Evolutionary conservation across 2,113 vertebrate species (phyloP).

Genomic region (Pipra filicauda): DNA sequence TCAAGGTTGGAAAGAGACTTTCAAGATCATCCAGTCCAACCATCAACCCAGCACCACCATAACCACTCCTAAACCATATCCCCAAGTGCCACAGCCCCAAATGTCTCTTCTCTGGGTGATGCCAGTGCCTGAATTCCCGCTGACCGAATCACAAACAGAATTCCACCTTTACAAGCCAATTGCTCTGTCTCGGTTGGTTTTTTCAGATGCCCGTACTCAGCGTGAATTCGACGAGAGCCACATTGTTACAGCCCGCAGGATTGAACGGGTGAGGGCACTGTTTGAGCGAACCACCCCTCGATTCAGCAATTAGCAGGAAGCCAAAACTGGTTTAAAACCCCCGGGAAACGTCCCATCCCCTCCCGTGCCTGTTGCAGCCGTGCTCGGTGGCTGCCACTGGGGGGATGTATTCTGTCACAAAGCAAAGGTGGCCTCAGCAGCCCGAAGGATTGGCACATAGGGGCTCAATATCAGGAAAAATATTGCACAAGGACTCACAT

Average conservation of each 20-base stretch:
- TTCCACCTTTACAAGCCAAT: background rate
- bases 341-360: background rate
- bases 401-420: background rate
- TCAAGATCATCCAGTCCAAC: background rate
- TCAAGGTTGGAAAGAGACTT: background rate
- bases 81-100: background rate
- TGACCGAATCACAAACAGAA: background rate
- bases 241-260: conserved; percentile 80
- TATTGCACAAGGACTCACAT: background rate
- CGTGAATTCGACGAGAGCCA: conserved; percentile 80
- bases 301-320: background rate
- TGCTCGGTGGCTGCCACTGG: background rate
- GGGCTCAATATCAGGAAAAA: background rate
- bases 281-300: background rate
- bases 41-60: background rate
- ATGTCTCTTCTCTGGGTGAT: background rate
- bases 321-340: background rate
- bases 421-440: background rate
- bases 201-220: conserved; percentile 82
- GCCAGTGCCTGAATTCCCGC: background rate
- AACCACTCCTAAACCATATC: background rate
- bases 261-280: conserved; percentile 70
- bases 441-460: background rate
- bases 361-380: background rate
- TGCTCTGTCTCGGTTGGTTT: background rate